Evolutionary conservation across 2,797 vertebrate genomes (phyloP).

Genomic region (Cetoscarus ocellatus): DNA sequence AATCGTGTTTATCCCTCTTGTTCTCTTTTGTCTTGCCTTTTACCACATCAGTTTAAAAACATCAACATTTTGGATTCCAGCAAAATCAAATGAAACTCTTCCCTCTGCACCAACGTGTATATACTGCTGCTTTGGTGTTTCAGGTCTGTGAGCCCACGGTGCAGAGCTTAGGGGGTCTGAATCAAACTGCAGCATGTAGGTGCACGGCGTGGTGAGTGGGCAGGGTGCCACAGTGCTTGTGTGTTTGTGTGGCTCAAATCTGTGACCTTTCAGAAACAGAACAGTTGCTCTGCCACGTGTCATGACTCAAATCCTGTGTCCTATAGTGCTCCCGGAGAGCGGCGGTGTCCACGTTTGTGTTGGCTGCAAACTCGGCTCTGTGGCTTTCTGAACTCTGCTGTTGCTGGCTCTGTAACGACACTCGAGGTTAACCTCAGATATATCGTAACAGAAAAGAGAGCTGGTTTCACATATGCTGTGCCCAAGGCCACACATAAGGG

Average conservation of each 20-base stretch:
- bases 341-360: constrained; percentile 42
- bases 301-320: constrained; percentile 34
- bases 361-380: constrained; percentile 32
- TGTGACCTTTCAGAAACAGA: constrained; percentile 43
- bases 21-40: no score
- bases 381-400: constrained; percentile 43
- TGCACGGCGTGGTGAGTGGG: background rate
- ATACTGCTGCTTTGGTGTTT: background rate
- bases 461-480: constrained; percentile 10
- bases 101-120: no score
- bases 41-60: no score
- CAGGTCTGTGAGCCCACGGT: background rate
- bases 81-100: no score
- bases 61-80: no score
- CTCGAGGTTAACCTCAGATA: constrained; percentile 64
- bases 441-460: constrained; percentile 42
- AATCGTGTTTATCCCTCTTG: no score
- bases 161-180: constrained; percentile 14
- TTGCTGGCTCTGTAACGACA: constrained; percentile 45
- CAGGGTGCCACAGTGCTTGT: background rate
- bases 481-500: background rate
- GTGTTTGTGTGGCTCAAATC: constrained; percentile 30
- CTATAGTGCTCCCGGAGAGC: constrained; percentile 25
- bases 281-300: constrained; percentile 33
- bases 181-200: constrained; percentile 6